These are phyloP conservation scores for Zaprionus taronus DNA, from an alignment of 1,140 invertebrate species.

Conservation along the genomic window DNA sequence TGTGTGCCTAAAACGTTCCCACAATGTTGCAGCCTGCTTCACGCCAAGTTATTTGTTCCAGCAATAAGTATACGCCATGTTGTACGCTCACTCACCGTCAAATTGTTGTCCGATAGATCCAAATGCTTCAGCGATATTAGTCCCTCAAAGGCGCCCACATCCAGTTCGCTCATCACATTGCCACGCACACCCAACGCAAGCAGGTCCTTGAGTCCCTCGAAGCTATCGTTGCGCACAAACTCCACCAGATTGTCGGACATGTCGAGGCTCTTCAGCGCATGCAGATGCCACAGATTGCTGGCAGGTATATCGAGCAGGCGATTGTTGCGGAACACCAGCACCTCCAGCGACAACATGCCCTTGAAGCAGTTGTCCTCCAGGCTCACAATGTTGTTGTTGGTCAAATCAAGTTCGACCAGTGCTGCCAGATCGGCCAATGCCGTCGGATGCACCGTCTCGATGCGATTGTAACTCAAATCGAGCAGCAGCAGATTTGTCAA, in stretches of 20 bases:
- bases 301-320: constrained; percentile 90
- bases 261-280: constrained; percentile 88
- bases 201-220: constrained; percentile 89
- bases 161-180: constrained; percentile 90
- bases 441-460: constrained; percentile 89
- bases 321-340: constrained; percentile 90
- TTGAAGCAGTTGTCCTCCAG: constrained; percentile 89
- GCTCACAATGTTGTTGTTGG: constrained; percentile 90
- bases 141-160: constrained; percentile 88
- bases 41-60: constrained; percentile 48
- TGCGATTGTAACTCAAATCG: constrained; percentile 91
- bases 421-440: constrained; percentile 90
- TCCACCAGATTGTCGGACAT: constrained; percentile 90
- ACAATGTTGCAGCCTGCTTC: constrained; percentile 41
- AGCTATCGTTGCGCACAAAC: constrained; percentile 87
- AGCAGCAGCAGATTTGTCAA: constrained; percentile 88
- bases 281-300: constrained; percentile 87
- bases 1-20: constrained; percentile 34
- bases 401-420: constrained; percentile 90
- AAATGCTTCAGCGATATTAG: constrained; percentile 89
- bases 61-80: constrained; percentile 40
- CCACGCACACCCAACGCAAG: constrained; percentile 88
- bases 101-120: constrained; percentile 92
- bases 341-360: constrained; percentile 88
- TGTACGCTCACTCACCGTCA: constrained; percentile 85